phyloP scores from a whole-genome alignment of 2,888 invertebrate species.

The Melinaea menophilus region DNA sequence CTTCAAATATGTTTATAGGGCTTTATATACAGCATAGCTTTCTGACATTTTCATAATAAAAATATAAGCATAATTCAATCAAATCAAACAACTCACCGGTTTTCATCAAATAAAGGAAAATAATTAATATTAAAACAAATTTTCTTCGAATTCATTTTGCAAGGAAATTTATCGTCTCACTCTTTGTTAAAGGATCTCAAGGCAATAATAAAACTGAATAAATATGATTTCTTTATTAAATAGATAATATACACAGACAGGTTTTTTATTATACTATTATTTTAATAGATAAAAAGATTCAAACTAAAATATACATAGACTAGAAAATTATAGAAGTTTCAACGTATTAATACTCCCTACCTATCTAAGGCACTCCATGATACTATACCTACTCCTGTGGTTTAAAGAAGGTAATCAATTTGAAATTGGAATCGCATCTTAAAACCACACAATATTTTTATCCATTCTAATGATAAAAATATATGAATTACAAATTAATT shows the following conservation, averaged over 20 bases:
- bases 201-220: not conserved
- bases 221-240: constrained; percentile 6
- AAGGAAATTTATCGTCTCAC: too few relatives aligned
- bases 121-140: too few relatives aligned
- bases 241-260: constrained; percentile 1
- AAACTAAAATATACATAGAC: constrained; percentile 2
- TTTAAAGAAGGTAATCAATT: not conserved
- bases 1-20: too few relatives aligned
- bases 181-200: not conserved
- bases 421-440: too few relatives aligned
- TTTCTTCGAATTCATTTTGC: too few relatives aligned
- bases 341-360: not conserved
- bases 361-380: constrained; percentile 4
- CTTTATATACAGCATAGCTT: too few relatives aligned
- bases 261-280: not conserved
- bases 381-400: not conserved
- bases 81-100: too few relatives aligned
- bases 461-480: too few relatives aligned
- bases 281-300: constrained; percentile 8
- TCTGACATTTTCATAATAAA: too few relatives aligned
- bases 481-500: not conserved
- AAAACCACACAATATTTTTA: too few relatives aligned
- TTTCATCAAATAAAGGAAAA: too few relatives aligned
- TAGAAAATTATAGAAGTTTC: not conserved
- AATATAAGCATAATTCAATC: too few relatives aligned